A percentile compares a stretch with the other conserved stretches of the same genome.
Evolutionary conservation across 2,888 invertebrate species (phyloP).

Genomic region (Prosopocoilus inquinatus): DNA sequence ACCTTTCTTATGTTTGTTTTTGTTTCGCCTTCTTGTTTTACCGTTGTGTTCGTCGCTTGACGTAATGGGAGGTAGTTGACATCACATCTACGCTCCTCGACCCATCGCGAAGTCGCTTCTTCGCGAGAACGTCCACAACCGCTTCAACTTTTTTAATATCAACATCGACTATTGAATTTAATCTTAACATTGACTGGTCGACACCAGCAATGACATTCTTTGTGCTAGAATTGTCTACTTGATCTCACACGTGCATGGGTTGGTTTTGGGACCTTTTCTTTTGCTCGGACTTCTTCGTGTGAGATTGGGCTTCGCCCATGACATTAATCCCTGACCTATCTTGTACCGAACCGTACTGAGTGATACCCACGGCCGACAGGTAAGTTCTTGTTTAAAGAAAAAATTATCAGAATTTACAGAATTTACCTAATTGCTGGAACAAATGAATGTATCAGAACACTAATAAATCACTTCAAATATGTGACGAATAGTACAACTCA

Average conservation of each 20-base stretch:
- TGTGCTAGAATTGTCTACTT: not conserved
- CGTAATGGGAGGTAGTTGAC: conserved; percentile 12
- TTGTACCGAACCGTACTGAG: conserved; percentile 64
- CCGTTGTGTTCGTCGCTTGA: conserved; percentile 13
- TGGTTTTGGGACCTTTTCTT: not conserved
- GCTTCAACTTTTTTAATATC: conserved; percentile 47
- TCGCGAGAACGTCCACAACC: conserved; percentile 43
- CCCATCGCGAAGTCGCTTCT: conserved; percentile 18
- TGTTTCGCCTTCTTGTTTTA: conserved; percentile 10
- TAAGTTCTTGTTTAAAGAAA: too few species aligned
- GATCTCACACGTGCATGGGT: conserved; percentile 10
- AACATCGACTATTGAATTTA: conserved; percentile 45
- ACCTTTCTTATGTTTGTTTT: conserved; percentile 5
- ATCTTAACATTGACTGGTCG: conserved; percentile 35
- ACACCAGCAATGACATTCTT: conserved; percentile 27
- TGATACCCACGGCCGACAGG: too few species aligned
- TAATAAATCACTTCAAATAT: too few species aligned
- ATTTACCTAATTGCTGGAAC: too few species aligned
- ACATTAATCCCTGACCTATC: conserved; percentile 47
- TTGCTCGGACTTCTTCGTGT: not conserved
- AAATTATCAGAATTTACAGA: too few species aligned
- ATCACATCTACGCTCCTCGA: conserved; percentile 6
- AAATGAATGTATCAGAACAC: too few species aligned
- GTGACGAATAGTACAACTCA: too few species aligned
- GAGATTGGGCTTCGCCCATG: not conserved